Base-by-base conservation (phyloP, 2,113 vertebrate species). In the Chinchilla lanigera region DNA sequence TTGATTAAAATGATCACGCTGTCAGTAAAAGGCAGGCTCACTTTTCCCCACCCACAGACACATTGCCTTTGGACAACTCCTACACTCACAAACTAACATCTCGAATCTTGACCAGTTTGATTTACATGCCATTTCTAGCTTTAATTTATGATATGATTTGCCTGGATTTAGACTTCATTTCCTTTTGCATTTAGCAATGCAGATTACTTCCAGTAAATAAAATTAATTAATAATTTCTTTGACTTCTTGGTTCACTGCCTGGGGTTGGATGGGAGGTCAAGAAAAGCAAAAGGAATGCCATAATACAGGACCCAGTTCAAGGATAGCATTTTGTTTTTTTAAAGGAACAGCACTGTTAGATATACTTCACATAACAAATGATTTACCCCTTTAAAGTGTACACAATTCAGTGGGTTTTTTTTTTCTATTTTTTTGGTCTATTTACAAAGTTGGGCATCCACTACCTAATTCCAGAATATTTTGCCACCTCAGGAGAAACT, bases 171-270 rank as follows among this genome's bases (percentile, higher is more conserved):
- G 65, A 67, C 50, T 89, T 41, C 61, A 28, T 86, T 97, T 95
- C 86, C 93, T 93, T 89, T 50, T 89, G 94, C 41, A 65, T 88
- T 94, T 56, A 91, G 71, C 96, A 93, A 89, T 12, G 30, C 67
- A 71, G 50, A 90, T 67, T 56, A 87, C 65, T 90, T 95, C 82
- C 93, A 89, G 83, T 97, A 94, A 91, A 89, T 93, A 93, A 91
- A 97, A 95, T 91, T 91, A 97, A 95, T 91, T 91, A 89, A 86
- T 93, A 95, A 89, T 41, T 86, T 96, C 35, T 80, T 97, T 92
- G 60, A 30, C 69, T 92, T 96, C 28, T 41, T 61, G 35, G 93
- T 67, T 95, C 91, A 89, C 61, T 58, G 83, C 67, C 50, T 86
- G 73, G 73, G 35, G 67, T 85, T 69, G 41, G 44, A 52, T 67